Conservation (phyloP, 1,140 invertebrate genomes). For the Drosophila ogumai region DNA sequence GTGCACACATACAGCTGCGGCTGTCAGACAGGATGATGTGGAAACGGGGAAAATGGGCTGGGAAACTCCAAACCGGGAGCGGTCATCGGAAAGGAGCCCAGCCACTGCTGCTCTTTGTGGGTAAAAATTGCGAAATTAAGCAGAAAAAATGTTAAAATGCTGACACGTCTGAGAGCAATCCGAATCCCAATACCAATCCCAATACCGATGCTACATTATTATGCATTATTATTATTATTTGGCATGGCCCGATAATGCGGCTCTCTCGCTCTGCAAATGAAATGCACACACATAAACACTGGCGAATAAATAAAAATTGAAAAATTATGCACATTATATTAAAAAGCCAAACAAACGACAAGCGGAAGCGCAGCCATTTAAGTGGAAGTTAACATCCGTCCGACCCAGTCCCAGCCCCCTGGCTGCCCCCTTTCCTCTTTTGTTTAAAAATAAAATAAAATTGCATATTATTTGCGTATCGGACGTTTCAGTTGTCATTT, state of each 20-base stretch:
- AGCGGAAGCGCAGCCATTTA: conserved; percentile 84
- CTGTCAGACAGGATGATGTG: conserved; percentile 48
- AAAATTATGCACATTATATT: conserved; percentile 84
- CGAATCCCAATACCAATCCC: neutral
- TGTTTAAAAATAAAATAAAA: conserved; percentile 79
- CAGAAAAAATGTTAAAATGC: conserved; percentile 76
- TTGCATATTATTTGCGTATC: conserved; percentile 83
- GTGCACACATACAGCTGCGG: conserved; percentile 63
- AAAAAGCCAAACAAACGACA: conserved; percentile 82
- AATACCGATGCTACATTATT: conserved; percentile 55
- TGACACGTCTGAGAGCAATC: conserved; percentile 63
- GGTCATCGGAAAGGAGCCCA: conserved; percentile 13
- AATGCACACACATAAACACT: conserved; percentile 68
- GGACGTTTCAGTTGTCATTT: conserved; percentile 84
- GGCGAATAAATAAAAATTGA: conserved; percentile 80
- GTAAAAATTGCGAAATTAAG: conserved; percentile 77
- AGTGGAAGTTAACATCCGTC: conserved; percentile 84
- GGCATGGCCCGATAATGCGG: conserved; percentile 53
- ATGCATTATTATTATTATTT: conserved; percentile 72
- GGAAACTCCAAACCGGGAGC: neutral
- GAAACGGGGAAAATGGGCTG: conserved; percentile 2
- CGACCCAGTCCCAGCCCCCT: conserved; percentile 36
- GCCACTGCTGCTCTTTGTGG: conserved; percentile 43
- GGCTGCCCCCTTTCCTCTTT: neutral
- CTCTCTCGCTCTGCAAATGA: conserved; percentile 64